These are phyloP conservation scores for Cheirogaleus medius DNA, from an alignment of 2,113 vertebrate species.

Conservation along the genomic window DNA sequence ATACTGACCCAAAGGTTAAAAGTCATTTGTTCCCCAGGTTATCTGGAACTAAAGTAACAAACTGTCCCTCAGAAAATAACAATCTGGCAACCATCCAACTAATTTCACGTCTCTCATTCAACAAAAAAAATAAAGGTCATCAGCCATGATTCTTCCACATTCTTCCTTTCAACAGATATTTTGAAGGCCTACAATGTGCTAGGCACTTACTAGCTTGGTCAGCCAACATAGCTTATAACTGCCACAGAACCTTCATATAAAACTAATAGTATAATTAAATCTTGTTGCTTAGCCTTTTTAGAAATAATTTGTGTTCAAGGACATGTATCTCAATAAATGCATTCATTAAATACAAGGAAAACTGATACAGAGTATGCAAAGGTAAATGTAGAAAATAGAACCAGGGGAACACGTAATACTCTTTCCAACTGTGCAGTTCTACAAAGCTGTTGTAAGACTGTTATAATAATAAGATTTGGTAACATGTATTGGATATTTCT, in stretches of 20 bases:
- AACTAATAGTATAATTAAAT: not conserved
- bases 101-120: slow-evolving; percentile 24
- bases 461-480: not conserved
- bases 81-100: not conserved
- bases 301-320: not conserved
- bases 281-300: not conserved
- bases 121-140: slow-evolving; percentile 24
- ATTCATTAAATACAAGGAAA: slow-evolving; percentile 42
- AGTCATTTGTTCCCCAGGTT: not conserved
- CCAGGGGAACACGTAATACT: not conserved
- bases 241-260: not conserved
- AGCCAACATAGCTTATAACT: not conserved
- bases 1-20: slow-evolving; percentile 12
- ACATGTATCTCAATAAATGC: not conserved
- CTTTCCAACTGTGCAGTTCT: not conserved
- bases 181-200: not conserved
- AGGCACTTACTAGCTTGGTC: slow-evolving; percentile 25
- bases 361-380: not conserved
- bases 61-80: not conserved
- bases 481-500: not conserved
- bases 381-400: slow-evolving; percentile 34
- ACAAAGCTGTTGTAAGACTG: not conserved
- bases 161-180: slow-evolving; percentile 48
- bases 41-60: slow-evolving; percentile 40
- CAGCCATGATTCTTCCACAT: not conserved